phyloP scores from a whole-genome alignment of 2,797 vertebrate genomes.

The Sparidentex hasta region DNA sequence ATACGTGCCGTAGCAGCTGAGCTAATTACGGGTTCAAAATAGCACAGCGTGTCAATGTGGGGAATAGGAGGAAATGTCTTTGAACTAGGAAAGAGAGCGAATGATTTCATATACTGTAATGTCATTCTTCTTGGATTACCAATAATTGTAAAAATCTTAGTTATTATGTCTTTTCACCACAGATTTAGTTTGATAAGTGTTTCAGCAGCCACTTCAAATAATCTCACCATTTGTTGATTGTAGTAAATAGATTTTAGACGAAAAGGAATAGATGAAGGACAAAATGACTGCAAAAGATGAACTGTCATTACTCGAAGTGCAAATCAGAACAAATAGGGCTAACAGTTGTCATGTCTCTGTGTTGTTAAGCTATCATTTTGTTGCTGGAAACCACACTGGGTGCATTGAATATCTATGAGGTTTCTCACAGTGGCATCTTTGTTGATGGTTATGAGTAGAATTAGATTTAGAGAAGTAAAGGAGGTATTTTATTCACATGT shows the following conservation, averaged over 20 bases:
- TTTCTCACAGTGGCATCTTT: background rate
- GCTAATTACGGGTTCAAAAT: conserved; percentile 33
- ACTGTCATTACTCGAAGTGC: background rate
- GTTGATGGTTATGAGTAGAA: background rate
- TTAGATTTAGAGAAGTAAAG: conserved; percentile 4
- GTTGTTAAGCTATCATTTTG: conserved; percentile 1
- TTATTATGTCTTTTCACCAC: background rate
- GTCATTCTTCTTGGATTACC: background rate
- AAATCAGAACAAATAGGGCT: background rate
- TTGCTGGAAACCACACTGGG: background rate
- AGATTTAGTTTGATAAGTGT: background rate
- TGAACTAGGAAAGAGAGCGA: background rate
- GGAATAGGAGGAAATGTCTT: conserved; percentile 14
- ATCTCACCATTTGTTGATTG: background rate
- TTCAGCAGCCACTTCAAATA: background rate
- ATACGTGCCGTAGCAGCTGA: conserved; percentile 3
- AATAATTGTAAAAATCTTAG: background rate
- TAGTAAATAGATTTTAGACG: background rate
- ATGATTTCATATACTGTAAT: conserved; percentile 8
- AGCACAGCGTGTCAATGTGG: conserved; percentile 1
- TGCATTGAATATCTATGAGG: background rate
- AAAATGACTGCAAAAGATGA: background rate
- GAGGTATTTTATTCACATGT: background rate
- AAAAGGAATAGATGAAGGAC: background rate
- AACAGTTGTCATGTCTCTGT: background rate